Conservation (phyloP, 2,797 vertebrate genomes). For the Labeo calbasu region DNA sequence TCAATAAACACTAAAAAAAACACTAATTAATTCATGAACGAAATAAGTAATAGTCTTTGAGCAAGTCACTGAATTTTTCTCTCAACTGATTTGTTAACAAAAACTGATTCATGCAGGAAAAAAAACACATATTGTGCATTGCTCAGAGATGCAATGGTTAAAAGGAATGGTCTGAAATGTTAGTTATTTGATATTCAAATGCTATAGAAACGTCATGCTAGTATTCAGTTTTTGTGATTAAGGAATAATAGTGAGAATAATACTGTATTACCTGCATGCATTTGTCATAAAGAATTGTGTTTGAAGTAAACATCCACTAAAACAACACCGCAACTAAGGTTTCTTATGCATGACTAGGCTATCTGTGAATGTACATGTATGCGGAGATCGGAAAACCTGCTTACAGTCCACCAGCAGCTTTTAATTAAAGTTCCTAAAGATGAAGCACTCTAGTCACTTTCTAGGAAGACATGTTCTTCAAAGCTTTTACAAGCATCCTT, state of each 20-base stretch:
- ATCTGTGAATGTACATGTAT: background rate
- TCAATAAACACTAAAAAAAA: background rate
- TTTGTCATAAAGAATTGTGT: background rate
- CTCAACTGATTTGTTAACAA: background rate
- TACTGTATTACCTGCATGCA: background rate
- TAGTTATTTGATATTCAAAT: background rate
- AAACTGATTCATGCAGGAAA: background rate
- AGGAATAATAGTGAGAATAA: background rate
- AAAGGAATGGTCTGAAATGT: background rate
- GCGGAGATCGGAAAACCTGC: constrained; percentile 52
- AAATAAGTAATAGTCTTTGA: background rate
- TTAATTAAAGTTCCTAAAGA: constrained; percentile 69
- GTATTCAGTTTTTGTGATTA: background rate
- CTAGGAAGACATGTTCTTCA: constrained; percentile 63
- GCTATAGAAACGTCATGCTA: background rate
- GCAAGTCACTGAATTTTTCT: background rate
- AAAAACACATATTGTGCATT: background rate
- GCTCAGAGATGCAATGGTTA: background rate
- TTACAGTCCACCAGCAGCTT: constrained; percentile 69
- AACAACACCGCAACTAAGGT: background rate
- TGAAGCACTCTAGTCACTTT: constrained; percentile 64
- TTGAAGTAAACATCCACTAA: background rate
- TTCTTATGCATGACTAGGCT: background rate
- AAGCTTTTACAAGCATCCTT: constrained; percentile 11
- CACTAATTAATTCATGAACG: background rate